Evolutionary conservation across 2,113 vertebrate genomes (phyloP).

Genomic region (Rutilus rutilus): DNA sequence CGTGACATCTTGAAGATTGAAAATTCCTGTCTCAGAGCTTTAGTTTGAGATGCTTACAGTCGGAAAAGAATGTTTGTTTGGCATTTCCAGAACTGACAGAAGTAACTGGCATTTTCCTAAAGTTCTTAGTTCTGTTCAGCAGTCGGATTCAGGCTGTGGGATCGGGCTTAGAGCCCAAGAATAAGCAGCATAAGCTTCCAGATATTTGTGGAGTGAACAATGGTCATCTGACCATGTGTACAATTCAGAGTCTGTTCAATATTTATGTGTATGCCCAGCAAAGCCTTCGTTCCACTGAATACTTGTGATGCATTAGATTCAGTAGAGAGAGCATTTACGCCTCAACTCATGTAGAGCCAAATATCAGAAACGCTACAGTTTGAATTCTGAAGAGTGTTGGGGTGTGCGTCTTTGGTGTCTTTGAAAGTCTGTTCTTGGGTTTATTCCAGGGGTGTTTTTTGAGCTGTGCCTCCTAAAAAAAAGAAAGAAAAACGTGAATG

Average conservation of each 20-base stretch:
- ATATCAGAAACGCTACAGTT: background rate
- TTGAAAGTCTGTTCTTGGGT: background rate
- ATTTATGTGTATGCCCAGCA: constrained; percentile 31
- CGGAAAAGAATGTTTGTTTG: constrained; percentile 9
- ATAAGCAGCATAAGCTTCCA: constrained; percentile 37
- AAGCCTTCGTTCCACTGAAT: constrained; percentile 33
- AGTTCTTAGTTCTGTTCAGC: constrained; percentile 32
- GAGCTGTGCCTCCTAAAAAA: background rate
- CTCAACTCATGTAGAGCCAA: constrained; percentile 30
- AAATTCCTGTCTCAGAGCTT: background rate
- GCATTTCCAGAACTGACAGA: constrained; percentile 44
- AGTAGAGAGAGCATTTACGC: constrained; percentile 6
- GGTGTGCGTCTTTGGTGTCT: background rate
- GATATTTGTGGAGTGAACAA: constrained; percentile 39
- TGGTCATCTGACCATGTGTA: constrained; percentile 22
- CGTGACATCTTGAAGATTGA: background rate
- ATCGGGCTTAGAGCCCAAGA: constrained; percentile 9
- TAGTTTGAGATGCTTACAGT: background rate
- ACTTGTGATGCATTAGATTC: constrained; percentile 35
- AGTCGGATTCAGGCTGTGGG: background rate
- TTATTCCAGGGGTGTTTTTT: background rate
- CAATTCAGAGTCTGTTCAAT: constrained; percentile 33
- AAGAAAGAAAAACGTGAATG: background rate
- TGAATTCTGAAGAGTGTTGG: constrained; percentile 18
- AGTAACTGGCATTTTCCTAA: constrained; percentile 45